phyloP scores from a whole-genome alignment of 2,888 invertebrate species.

The Himalopsyche tibetana region DNA sequence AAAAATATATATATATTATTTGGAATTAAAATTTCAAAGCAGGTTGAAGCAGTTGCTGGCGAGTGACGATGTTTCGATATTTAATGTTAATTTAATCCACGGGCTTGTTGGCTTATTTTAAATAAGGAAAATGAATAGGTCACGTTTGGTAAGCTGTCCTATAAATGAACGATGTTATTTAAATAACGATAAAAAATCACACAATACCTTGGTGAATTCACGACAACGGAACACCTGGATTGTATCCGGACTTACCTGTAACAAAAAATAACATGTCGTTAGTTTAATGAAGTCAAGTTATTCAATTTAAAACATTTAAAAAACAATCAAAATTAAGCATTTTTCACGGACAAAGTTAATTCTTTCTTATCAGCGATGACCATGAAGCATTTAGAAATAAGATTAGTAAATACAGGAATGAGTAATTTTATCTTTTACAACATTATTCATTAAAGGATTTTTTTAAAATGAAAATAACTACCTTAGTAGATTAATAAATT shows the following conservation, averaged over 20 bases:
- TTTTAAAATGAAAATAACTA: too few relatives aligned
- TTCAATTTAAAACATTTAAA: conserved; percentile 34
- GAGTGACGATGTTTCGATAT: too few relatives aligned
- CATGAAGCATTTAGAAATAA: not conserved
- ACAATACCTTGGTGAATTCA: conserved; percentile 24
- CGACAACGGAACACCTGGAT: conserved; percentile 27
- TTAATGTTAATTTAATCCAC: too few relatives aligned
- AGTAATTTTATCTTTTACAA: too few relatives aligned
- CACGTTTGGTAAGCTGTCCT: not conserved
- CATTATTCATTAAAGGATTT: too few relatives aligned
- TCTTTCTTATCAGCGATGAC: conserved; percentile 8
- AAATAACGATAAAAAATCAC: conserved; percentile 34
- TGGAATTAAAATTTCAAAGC: too few relatives aligned
- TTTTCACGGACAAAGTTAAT: not conserved
- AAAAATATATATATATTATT: too few relatives aligned
- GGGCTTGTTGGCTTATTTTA: too few relatives aligned
- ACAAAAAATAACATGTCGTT: conserved; percentile 29
- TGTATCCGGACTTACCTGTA: conserved; percentile 22
- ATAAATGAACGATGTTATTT: conserved; percentile 4
- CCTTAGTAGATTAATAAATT: too few relatives aligned
- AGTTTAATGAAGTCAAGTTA: conserved; percentile 17
- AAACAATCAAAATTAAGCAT: conserved; percentile 1
- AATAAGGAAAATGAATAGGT: too few relatives aligned
- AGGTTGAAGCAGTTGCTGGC: too few relatives aligned
- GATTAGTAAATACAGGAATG: not conserved